phyloP scores from a whole-genome alignment of 2,797 vertebrate genomes.

The Acridotheres tristis region DNA sequence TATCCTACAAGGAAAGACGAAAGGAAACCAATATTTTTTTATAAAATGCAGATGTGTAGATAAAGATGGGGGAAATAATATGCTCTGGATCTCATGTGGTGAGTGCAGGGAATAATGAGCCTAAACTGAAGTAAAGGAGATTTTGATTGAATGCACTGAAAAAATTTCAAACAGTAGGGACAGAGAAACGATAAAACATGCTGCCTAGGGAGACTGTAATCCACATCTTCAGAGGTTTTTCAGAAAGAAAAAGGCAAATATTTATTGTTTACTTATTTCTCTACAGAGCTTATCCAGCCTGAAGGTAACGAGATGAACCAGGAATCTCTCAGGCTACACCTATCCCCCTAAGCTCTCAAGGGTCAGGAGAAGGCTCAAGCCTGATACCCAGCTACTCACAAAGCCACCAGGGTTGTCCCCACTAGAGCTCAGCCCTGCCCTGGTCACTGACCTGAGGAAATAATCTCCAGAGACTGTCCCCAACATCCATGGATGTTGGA shows the following conservation, averaged over 20 bases:
- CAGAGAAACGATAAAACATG: not conserved
- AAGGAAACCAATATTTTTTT: not conserved
- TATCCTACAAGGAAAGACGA: not conserved
- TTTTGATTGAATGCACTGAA: not conserved
- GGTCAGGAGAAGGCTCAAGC: not conserved
- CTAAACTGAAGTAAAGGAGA: not conserved
- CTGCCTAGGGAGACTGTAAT: not conserved
- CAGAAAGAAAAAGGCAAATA: not conserved
- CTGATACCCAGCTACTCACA: not conserved
- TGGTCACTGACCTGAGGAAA: not conserved
- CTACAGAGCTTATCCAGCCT: not conserved
- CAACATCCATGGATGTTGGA: not conserved
- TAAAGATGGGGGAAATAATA: not conserved
- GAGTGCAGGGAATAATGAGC: not conserved
- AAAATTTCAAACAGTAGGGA: not conserved
- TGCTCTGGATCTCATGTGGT: not conserved
- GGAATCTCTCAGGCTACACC: not conserved
- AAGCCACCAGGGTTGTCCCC: not conserved
- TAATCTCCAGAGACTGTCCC: not conserved
- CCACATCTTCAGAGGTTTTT: not conserved
- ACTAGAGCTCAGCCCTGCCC: not conserved
- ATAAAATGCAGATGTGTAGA: not conserved
- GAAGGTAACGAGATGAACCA: not conserved
- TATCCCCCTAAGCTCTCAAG: not conserved
- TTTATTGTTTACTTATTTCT: not conserved